Evolutionary conservation across 2,797 vertebrate genomes (phyloP).

Genomic region (Eospalax fontanierii): DNA sequence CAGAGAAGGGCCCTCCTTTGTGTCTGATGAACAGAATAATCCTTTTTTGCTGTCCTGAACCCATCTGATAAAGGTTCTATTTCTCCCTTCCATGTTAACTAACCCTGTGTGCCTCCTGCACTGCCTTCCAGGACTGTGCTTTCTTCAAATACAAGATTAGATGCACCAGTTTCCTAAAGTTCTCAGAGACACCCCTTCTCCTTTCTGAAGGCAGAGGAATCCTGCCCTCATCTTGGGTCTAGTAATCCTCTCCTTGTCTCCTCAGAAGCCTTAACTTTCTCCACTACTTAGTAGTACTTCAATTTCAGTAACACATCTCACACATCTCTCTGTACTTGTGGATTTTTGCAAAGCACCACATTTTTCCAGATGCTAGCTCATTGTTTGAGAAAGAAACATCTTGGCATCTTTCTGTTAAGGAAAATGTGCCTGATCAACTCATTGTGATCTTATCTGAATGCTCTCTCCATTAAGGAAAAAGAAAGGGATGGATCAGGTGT

Average conservation of each 20-base stretch:
- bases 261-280: background rate
- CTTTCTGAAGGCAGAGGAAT: background rate
- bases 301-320: background rate
- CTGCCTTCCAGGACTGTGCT: background rate
- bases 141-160: background rate
- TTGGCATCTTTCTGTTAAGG: background rate
- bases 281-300: background rate
- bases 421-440: background rate
- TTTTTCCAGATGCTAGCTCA: background rate
- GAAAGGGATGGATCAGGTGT: background rate
- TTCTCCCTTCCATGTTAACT: background rate
- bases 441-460: constrained; percentile 4
- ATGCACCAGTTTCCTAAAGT: background rate
- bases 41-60: background rate
- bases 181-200: background rate
- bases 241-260: background rate
- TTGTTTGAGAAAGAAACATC: constrained; percentile 17
- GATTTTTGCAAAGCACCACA: background rate
- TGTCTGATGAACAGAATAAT: background rate
- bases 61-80: background rate
- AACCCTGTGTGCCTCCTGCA: background rate
- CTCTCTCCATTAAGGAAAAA: background rate
- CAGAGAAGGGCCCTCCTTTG: background rate
- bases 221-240: background rate
- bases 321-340: background rate